phyloP scores from a whole-genome alignment of 2,113 vertebrate species.

The Paramormyrops kingsleyae region DNA sequence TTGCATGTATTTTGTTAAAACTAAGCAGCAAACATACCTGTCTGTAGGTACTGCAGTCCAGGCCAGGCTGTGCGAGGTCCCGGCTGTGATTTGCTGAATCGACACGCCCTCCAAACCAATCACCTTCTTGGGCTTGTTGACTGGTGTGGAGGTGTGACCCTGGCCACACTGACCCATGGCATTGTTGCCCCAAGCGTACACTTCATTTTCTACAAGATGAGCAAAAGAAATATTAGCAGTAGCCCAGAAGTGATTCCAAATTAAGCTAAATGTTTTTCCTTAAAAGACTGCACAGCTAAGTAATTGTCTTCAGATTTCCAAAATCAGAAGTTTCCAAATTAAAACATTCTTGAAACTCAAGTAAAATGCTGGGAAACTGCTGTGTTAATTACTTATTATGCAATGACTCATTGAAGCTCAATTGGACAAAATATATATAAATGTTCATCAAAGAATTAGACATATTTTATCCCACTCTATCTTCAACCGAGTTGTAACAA shows the following conservation, averaged over 20 bases:
- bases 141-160: conserved; percentile 96
- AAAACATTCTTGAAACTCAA: background rate
- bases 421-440: background rate
- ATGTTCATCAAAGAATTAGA: background rate
- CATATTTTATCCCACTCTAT: background rate
- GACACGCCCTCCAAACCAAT: conserved; percentile 90
- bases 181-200: conserved; percentile 98
- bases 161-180: conserved; percentile 98
- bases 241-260: background rate
- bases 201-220: conserved; percentile 80
- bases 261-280: background rate
- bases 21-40: conserved; percentile 59
- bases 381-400: background rate
- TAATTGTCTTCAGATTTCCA: background rate
- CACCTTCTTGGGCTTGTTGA: conserved; percentile 97
- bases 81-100: conserved; percentile 93
- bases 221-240: background rate
- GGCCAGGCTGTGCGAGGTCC: conserved; percentile 91
- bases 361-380: background rate
- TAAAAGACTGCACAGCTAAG: background rate
- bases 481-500: background rate
- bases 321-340: background rate
- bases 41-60: conserved; percentile 97
- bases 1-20: background rate
- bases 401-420: background rate